Conservation (phyloP, 2,888 invertebrate genomes). For the Melipona beecheii region DNA sequence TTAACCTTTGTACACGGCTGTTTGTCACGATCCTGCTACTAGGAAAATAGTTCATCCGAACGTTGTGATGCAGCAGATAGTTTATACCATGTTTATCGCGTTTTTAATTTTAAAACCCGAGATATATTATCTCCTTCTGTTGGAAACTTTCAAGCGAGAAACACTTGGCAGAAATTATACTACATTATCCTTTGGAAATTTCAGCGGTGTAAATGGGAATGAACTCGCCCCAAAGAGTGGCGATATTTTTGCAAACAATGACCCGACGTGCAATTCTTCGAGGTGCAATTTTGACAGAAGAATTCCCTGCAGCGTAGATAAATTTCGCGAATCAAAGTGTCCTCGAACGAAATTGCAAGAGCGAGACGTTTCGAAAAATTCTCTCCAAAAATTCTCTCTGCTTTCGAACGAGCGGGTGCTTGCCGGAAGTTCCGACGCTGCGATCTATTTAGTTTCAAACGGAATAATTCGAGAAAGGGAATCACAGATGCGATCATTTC, state of each 20-base stretch:
- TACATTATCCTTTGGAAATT: neutral
- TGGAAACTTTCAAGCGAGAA: neutral
- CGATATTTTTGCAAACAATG: too few relatives aligned
- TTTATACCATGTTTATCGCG: slow-evolving; percentile 6
- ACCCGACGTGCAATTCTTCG: too few relatives aligned
- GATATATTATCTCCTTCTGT: neutral
- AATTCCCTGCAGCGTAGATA: too few relatives aligned
- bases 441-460: slow-evolving; percentile 23
- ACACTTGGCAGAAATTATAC: neutral
- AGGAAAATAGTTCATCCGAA: slow-evolving; percentile 21
- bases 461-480: slow-evolving; percentile 44
- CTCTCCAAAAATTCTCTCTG: too few relatives aligned
- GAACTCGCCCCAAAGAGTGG: neutral
- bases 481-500: slow-evolving; percentile 41
- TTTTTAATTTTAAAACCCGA: neutral
- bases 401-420: neutral
- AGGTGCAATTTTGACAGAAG: too few relatives aligned
- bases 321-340: too few relatives aligned
- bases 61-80: neutral
- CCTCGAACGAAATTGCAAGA: too few relatives aligned
- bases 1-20: slow-evolving; percentile 33
- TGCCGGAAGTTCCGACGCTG: slow-evolving; percentile 1
- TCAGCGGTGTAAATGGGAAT: neutral
- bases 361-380: too few relatives aligned
- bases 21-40: slow-evolving; percentile 5